Conservation (phyloP, 2,888 invertebrate species). For the Opisthograptis luteolata region DNA sequence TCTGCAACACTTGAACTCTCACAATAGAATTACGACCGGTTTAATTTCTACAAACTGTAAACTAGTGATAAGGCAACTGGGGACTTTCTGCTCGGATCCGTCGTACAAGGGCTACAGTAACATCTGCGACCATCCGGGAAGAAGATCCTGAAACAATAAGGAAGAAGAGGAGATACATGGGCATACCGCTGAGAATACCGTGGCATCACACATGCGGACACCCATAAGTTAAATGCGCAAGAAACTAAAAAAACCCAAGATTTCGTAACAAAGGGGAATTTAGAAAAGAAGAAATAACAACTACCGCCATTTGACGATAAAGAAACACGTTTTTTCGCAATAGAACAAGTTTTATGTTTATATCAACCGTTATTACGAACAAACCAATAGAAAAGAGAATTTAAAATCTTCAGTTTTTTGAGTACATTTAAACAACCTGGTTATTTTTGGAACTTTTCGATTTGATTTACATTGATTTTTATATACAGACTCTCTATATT, state of each 20-base stretch:
- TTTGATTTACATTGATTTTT: slow-evolving; percentile 79
- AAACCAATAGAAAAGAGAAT: slow-evolving; percentile 84
- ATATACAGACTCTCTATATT: slow-evolving; percentile 81
- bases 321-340: slow-evolving; percentile 85
- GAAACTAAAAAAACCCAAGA: slow-evolving; percentile 71
- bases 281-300: slow-evolving; percentile 73
- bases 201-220: slow-evolving; percentile 66
- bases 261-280: slow-evolving; percentile 77
- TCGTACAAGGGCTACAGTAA: slow-evolving; percentile 72
- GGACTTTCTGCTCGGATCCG: slow-evolving; percentile 77
- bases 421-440: slow-evolving; percentile 84
- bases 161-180: slow-evolving; percentile 67
- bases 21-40: slow-evolving; percentile 68
- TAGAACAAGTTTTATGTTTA: slow-evolving; percentile 85
- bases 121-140: slow-evolving; percentile 79
- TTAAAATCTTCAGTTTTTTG: slow-evolving; percentile 78
- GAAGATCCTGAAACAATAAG: slow-evolving; percentile 62
- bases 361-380: slow-evolving; percentile 83
- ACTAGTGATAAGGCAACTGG: slow-evolving; percentile 81
- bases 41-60: slow-evolving; percentile 76
- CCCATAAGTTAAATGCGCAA: slow-evolving; percentile 79
- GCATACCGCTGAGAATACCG: slow-evolving; percentile 62
- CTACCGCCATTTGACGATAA: slow-evolving; percentile 83
- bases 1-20: slow-evolving; percentile 83
- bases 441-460: slow-evolving; percentile 83